Conservation (phyloP, 2,888 invertebrate genomes). For the Leuctra nigra region DNA sequence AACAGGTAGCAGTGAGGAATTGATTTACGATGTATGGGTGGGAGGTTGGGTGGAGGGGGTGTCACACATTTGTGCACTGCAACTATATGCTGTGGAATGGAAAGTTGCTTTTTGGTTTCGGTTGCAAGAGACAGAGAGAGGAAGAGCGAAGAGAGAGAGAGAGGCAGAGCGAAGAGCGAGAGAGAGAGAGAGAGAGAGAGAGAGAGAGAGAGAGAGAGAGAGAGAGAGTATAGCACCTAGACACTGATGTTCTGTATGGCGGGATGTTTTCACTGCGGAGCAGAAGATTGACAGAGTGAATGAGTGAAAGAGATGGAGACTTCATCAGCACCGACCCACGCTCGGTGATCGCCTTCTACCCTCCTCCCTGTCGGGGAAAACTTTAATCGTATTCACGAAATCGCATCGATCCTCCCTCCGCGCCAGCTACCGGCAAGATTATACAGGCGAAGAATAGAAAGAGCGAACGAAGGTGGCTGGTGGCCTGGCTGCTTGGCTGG, state of each 20-base stretch:
- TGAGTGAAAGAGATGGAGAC: constrained; percentile 11
- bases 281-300: constrained; percentile 1
- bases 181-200: no score
- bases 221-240: background rate
- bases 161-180: background rate
- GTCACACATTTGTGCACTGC: constrained; percentile 5
- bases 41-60: background rate
- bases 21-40: constrained; percentile 18
- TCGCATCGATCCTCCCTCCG: background rate
- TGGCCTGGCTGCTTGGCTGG: background rate
- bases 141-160: background rate
- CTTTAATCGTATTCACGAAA: constrained; percentile 15
- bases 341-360: constrained; percentile 1
- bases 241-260: no score
- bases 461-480: background rate
- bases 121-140: no score
- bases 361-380: background rate
- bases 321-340: background rate
- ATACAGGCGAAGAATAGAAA: constrained; percentile 16
- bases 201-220: background rate
- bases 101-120: no score
- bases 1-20: constrained; percentile 13
- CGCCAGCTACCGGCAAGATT: constrained; percentile 5
- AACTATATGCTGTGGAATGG: background rate
- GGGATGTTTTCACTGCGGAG: no score